phyloP scores from a whole-genome alignment of 92 coral and sea anemone species.

The Phenganax marumi region DNA sequence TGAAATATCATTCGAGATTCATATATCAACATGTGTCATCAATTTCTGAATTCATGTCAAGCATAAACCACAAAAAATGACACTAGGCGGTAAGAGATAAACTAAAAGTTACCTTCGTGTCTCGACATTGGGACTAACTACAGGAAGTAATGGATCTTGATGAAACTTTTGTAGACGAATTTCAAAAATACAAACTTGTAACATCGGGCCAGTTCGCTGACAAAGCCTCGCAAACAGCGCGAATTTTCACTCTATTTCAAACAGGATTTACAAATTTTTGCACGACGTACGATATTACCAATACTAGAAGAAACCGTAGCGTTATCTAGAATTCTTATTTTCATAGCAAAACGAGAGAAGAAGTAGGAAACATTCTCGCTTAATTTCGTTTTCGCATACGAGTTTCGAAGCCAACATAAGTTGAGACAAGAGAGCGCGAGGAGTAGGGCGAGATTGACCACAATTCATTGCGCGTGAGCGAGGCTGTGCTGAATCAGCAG shows the following conservation, averaged over 20 bases:
- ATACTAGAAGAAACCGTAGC: neutral
- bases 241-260: neutral
- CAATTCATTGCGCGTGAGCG: too few species aligned
- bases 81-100: slow-evolving; percentile 12
- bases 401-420: slow-evolving; percentile 19
- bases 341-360: slow-evolving; percentile 9
- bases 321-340: neutral
- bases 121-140: slow-evolving; percentile 74
- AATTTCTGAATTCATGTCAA: neutral
- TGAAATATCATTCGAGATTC: too few species aligned
- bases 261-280: neutral
- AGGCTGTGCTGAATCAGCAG: too few species aligned
- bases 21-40: too few species aligned
- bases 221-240: neutral
- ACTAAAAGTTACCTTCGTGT: slow-evolving; percentile 83
- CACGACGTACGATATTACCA: neutral
- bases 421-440: neutral
- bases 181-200: neutral
- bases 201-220: neutral
- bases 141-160: neutral
- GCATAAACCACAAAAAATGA: slow-evolving; percentile 2
- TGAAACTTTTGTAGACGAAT: neutral
- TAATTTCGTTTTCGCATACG: neutral
- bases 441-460: slow-evolving; percentile 9
- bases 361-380: neutral